Conservation (phyloP, 2,797 vertebrate genomes). For the Dendrocincla tyrannina region DNA sequence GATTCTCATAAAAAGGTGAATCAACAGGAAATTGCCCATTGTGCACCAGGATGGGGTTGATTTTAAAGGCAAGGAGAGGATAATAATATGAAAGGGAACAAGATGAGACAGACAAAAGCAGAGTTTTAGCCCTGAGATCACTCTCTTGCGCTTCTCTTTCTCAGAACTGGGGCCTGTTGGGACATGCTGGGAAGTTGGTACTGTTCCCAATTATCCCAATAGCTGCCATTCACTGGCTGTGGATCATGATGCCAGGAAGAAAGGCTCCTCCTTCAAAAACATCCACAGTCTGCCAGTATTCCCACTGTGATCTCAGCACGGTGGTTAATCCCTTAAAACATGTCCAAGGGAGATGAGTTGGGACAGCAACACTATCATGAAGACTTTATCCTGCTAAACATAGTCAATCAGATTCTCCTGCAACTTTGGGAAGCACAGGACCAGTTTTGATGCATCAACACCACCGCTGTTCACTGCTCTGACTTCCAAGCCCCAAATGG, state of each 20-base stretch:
- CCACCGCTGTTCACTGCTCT: neutral
- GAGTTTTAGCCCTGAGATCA: neutral
- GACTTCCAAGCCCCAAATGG: neutral
- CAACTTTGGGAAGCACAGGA: neutral
- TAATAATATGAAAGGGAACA: neutral
- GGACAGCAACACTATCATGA: rapidly evolving
- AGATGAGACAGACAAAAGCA: neutral
- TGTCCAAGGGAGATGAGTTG: neutral
- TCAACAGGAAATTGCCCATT: neutral
- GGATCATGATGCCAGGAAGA: neutral
- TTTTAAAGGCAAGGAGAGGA: neutral
- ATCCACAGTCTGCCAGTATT: neutral
- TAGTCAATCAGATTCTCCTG: neutral
- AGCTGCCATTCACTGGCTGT: neutral
- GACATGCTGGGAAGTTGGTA: neutral
- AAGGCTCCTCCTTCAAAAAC: neutral
- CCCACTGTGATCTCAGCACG: rapidly evolving
- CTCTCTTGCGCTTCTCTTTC: neutral
- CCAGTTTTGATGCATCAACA: neutral
- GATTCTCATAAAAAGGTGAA: neutral
- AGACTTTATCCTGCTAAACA: neutral
- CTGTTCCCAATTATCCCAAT: neutral
- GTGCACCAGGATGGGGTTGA: neutral
- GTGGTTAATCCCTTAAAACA: neutral
- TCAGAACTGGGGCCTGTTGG: neutral